Conservation (phyloP, 2,113 vertebrate genomes). For the Aspiorhynchus laticeps region DNA sequence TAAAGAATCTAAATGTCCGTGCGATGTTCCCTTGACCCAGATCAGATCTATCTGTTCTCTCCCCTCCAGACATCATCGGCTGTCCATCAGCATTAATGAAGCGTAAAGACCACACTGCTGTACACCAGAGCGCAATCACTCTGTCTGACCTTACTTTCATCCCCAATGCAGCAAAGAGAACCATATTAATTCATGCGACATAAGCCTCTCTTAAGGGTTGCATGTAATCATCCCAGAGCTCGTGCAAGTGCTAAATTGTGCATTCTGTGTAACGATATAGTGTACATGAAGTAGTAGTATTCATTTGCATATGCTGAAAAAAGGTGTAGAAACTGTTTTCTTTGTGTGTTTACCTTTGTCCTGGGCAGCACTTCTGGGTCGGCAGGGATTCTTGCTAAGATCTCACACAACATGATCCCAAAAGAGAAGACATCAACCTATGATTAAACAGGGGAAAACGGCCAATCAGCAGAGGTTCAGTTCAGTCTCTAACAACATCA, state of each 20-base stretch:
- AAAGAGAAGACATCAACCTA: constrained; percentile 83
- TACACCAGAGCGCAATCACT: constrained; percentile 19
- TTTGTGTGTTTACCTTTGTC: constrained; percentile 69
- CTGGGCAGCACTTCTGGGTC: constrained; percentile 79
- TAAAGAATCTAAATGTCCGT: constrained; percentile 5
- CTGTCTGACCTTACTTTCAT: constrained; percentile 4
- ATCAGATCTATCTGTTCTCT: constrained; percentile 13
- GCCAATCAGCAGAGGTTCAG: not conserved
- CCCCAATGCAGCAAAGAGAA: not conserved
- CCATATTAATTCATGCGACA: not conserved
- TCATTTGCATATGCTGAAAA: not conserved
- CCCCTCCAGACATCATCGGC: constrained; percentile 9
- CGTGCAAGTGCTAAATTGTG: constrained; percentile 2
- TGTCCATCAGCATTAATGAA: constrained; percentile 43
- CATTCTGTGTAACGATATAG: not conserved
- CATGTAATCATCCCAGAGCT: not conserved
- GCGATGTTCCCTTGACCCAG: constrained; percentile 16
- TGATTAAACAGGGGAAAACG: not conserved
- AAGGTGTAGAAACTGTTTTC: not conserved
- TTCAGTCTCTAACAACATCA: constrained; percentile 5
- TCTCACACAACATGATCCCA: constrained; percentile 80
- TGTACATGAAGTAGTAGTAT: not conserved
- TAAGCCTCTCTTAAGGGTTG: not conserved
- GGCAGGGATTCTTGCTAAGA: constrained; percentile 77
- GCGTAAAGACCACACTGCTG: constrained; percentile 9